Conservation (phyloP, 37 sponge, comb jelly and placozoan genomes). For the Ianthella basta region DNA sequence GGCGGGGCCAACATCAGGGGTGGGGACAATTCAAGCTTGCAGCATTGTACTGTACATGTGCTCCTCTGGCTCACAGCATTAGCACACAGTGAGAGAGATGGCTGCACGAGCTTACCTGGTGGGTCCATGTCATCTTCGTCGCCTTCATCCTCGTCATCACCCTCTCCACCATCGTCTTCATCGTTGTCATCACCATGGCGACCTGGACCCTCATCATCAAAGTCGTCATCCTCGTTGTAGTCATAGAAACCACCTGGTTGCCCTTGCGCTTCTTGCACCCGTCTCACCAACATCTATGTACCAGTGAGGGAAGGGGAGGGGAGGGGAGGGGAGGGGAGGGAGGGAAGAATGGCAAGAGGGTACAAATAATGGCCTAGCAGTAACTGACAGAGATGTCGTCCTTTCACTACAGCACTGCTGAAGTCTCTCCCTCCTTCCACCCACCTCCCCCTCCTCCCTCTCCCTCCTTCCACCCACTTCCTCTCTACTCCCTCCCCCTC, state of each 20-base stretch:
- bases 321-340: too few species aligned
- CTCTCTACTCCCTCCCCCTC: too few species aligned
- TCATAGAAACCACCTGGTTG: conserved; percentile 26
- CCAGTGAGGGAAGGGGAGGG: too few species aligned
- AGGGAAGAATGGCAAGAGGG: too few species aligned
- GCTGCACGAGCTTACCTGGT: too few species aligned
- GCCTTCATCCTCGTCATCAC: conserved; percentile 32
- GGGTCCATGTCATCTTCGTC: conserved; percentile 21
- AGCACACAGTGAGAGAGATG: not conserved
- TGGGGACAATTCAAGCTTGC: not conserved
- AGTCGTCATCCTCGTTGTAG: conserved; percentile 11
- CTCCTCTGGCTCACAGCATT: not conserved
- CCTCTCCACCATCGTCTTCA: conserved; percentile 20
- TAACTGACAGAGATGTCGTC: too few species aligned
- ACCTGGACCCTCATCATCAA: conserved; percentile 16
- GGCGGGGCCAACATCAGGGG: too few species aligned
- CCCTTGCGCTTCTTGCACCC: conserved; percentile 11
- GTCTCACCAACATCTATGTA: conserved; percentile 4
- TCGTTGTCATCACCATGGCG: conserved; percentile 1
- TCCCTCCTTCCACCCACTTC: too few species aligned
- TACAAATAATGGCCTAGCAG: too few species aligned
- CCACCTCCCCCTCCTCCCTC: too few species aligned
- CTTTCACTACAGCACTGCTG: too few species aligned
- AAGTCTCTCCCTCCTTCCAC: too few species aligned
- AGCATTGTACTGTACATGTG: not conserved